Evolutionary conservation across 2,888 invertebrate species (phyloP), one percentile per base, ranked within the genome.

Genomic region (Tanytarsus gracilentus): DNA sequence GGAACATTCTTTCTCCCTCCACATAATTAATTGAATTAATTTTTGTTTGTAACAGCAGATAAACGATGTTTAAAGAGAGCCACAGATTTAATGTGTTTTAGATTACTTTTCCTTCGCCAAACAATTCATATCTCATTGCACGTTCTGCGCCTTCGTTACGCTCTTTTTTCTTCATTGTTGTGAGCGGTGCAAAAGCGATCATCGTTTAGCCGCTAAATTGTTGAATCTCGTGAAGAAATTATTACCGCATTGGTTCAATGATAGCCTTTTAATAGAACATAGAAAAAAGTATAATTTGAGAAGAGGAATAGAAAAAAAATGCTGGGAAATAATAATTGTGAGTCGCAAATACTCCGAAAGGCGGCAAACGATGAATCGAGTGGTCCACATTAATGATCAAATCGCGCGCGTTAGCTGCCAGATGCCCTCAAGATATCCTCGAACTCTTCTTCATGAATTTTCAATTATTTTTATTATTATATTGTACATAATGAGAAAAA

Each of bases 1-100:
- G 40, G 39, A 40, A 14, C 40, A 56, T 25, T 55, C 18, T 40
- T 25, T 23, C 30, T 58, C 44, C 29, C 40, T 26, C 29, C 48
- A 23, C 33, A 29, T 58, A 58, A 58, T 56, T 56, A 58, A 58
- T 29, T 58, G 44, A 58, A 58, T 58, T 48, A 39, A 14, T 44
- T 56, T 58, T 58, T 39, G 58, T 58, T 18, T 27, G 44, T 44
- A 40, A 25, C 40, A 40, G 55, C 18, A 56, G 55, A 40, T 56
- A 48, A 58, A 58, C 30, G 58, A 48, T 29, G 36, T n/a, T 16
- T 53, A 33, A 23, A 29, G 18, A 33, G n/a, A 56, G 36, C 39
- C 27, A 56, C 39, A 58, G 16, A 27, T 58, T 48, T 58, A 58
- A 58, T 58, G 58, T 58, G 21, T 58, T 58, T 58, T 58, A 58